Evolutionary conservation across 2,113 vertebrate genomes (phyloP).

Genomic region (Aleadryas rufinucha): DNA sequence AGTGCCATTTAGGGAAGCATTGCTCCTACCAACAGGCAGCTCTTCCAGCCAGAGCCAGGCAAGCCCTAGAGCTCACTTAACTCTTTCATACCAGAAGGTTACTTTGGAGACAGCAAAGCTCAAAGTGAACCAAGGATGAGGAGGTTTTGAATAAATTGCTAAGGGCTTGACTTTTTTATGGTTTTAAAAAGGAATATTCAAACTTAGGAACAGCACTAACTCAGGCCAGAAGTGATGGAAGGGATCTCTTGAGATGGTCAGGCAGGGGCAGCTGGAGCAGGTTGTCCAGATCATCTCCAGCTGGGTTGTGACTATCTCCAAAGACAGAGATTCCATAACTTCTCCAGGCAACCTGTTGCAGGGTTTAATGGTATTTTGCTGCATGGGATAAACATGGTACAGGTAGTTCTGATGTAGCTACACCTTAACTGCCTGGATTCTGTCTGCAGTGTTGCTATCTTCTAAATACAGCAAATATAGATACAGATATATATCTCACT

Average conservation of each 20-base stretch:
- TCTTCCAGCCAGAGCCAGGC: background rate
- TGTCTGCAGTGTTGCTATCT: background rate
- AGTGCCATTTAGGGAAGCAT: conserved; percentile 51
- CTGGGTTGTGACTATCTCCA: background rate
- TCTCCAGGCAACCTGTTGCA: background rate
- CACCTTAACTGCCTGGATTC: background rate
- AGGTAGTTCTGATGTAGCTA: background rate
- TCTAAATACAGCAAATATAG: background rate
- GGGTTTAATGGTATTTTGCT: background rate
- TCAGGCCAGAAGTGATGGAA: background rate
- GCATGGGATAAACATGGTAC: background rate
- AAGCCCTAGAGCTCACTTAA: background rate
- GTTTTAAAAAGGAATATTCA: background rate
- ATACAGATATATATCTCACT: background rate
- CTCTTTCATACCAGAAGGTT: background rate
- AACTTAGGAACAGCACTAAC: background rate
- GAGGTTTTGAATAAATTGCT: background rate
- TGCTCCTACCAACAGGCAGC: background rate
- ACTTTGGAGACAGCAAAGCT: background rate
- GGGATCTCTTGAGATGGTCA: background rate
- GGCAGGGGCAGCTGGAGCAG: background rate
- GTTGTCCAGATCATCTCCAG: background rate
- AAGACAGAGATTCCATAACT: background rate
- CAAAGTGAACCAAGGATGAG: background rate
- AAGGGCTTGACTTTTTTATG: background rate